Evolutionary conservation across 1,140 invertebrate genomes (phyloP).

Genomic region (Eumaeus atala): DNA sequence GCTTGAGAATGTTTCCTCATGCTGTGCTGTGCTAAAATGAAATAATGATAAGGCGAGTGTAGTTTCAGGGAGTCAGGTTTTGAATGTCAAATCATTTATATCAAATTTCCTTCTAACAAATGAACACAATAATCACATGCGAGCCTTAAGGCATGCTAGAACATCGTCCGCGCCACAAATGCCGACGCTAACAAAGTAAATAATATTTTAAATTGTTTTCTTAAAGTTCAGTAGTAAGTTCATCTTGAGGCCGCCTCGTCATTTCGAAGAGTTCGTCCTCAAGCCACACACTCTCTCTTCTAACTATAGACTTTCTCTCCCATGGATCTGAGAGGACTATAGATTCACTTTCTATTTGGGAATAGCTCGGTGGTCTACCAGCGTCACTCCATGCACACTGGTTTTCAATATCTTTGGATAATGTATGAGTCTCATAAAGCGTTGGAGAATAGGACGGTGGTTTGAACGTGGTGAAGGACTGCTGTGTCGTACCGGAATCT

Average conservation of each 20-base stretch:
- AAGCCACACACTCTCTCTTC: constrained; percentile 75
- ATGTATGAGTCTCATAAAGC: constrained; percentile 56
- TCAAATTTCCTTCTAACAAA: too few relatives aligned
- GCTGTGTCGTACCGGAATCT: constrained; percentile 53
- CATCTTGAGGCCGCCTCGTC: constrained; percentile 84
- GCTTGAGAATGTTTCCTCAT: too few relatives aligned
- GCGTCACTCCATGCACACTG: constrained; percentile 66
- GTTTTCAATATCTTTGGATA: constrained; percentile 59
- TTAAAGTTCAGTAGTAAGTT: constrained; percentile 63
- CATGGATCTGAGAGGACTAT: constrained; percentile 74
- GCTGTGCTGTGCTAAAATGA: too few relatives aligned
- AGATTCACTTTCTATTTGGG: constrained; percentile 56
- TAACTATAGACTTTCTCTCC: constrained; percentile 63
- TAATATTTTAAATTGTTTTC: too few relatives aligned
- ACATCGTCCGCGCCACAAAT: too few relatives aligned
- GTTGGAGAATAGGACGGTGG: constrained; percentile 70
- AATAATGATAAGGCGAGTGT: too few relatives aligned
- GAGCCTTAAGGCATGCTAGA: too few relatives aligned
- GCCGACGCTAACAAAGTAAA: too few relatives aligned
- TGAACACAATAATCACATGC: too few relatives aligned
- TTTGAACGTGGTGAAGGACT: constrained; percentile 76
- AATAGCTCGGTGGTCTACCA: constrained; percentile 72
- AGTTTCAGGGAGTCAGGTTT: too few relatives aligned
- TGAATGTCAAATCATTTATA: too few relatives aligned
- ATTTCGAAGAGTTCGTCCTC: constrained; percentile 84